Base-by-base conservation (phyloP, 2,113 vertebrate genomes). In the Myotis davidii region DNA sequence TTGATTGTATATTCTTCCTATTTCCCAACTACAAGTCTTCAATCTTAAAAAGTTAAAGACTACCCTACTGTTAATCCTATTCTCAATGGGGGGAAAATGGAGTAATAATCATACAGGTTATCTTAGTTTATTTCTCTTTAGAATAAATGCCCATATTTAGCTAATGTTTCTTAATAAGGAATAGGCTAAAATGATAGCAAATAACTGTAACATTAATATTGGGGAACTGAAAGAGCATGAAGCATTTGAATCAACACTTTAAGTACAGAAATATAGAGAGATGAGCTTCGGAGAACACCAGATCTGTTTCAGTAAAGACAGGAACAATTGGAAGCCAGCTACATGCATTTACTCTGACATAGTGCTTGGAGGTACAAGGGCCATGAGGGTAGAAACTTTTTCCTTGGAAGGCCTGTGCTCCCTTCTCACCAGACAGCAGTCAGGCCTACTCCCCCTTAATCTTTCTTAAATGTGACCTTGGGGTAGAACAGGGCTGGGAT, bases 91-190 rank as follows among this genome's bases (percentile, higher is more conserved):
- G n/a, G 54, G 56, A 0, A 39, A 20, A 12, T 61, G 65, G 7
- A 85, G 14, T 25, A 59, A 81, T 56, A 61, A 72, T 61, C 45
- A 34, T 45, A 48, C 6, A 84, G 70, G 16, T 17, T 23, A 84
- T 50, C 56, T 64, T 83, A 64, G 32, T 21, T 90, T 85, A 34
- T 21, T 89, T 54, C 12, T 91, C 2, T 69, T 29, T 94, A 45
- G 27, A 95, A 79, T 17, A 79, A 96, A 84, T 85, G 23, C 25
- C 11, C n/a, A 29, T 29, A 87, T 64, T 96, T 87, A 90, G 29
- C 25, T 92, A 72, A 59, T 83, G 61, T 79, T 94, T 64, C 50
- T 29, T 84, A 3, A 29, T 37, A 78, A 64, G 72, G 14, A 10
- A 45, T 1, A 77, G 59, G n/a, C 54, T 91, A 92, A 91, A 89